phyloP scores from a whole-genome alignment of 2,888 invertebrate species.

The Melinaea marsaeus region DNA sequence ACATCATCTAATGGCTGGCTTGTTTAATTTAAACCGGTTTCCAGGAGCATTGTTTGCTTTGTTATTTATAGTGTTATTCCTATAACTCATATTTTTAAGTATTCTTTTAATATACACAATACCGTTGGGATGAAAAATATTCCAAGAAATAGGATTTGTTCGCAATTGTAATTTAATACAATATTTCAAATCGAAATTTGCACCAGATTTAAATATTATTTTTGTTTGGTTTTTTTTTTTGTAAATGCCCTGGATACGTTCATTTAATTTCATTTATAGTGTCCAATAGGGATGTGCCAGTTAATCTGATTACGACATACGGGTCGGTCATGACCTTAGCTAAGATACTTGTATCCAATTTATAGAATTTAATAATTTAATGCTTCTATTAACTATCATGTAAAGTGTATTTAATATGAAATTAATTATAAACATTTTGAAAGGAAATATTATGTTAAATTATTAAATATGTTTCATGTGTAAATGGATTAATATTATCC shows the following conservation, averaged over 20 bases:
- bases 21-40: not conserved
- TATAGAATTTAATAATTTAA: not conserved
- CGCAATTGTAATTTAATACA: not conserved
- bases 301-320: constrained; percentile 51
- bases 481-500: too few species aligned
- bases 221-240: not conserved
- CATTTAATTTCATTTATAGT: constrained; percentile 26
- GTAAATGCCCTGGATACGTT: constrained; percentile 28
- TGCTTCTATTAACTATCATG: too few species aligned
- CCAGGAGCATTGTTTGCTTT: not conserved
- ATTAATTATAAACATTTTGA: too few species aligned
- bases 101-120: not conserved
- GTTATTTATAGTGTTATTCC: not conserved
- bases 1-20: constrained; percentile 1
- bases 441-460: too few species aligned
- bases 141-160: not conserved
- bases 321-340: constrained; percentile 47
- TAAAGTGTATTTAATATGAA: too few species aligned
- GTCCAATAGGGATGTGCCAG: constrained; percentile 28
- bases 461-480: too few species aligned
- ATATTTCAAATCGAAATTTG: not conserved
- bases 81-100: constrained; percentile 4
- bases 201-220: too few species aligned
- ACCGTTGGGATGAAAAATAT: not conserved
- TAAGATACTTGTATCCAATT: constrained; percentile 1